These are phyloP conservation scores for Neogobius melanostomus DNA, from an alignment of 2,113 vertebrate genomes.

Conservation along the genomic window DNA sequence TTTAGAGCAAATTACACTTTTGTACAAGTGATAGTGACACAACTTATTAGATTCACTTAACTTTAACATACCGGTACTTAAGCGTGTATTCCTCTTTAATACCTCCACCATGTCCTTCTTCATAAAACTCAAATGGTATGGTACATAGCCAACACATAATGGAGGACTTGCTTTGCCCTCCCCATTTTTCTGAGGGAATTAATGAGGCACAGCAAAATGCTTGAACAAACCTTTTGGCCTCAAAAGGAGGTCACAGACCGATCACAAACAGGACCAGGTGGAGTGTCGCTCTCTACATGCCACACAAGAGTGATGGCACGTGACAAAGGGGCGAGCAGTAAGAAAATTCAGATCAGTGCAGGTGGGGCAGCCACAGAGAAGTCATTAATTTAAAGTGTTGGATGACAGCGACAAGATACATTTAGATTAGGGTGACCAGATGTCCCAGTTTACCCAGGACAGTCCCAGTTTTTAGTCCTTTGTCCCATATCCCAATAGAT, in stretches of 20 bases:
- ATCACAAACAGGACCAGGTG: constrained; percentile 67
- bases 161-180: constrained; percentile 38
- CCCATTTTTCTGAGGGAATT: constrained; percentile 47
- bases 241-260: constrained; percentile 40
- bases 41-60: background rate
- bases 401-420: constrained; percentile 66
- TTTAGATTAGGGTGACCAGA: too few relatives aligned
- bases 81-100: background rate
- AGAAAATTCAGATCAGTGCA: constrained; percentile 81
- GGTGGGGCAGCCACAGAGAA: constrained; percentile 71
- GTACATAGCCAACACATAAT: constrained; percentile 51
- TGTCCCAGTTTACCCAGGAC: too few relatives aligned
- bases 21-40: too few relatives aligned
- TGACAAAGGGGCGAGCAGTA: constrained; percentile 73
- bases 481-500: too few relatives aligned
- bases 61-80: constrained; percentile 7
- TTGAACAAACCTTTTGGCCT: constrained; percentile 66
- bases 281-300: constrained; percentile 76
- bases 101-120: constrained; percentile 32
- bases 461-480: too few relatives aligned
- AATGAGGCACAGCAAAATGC: constrained; percentile 71
- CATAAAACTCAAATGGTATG: constrained; percentile 46
- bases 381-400: constrained; percentile 74
- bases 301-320: constrained; percentile 75
- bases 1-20: too few relatives aligned